A percentile compares a stretch with the other conserved stretches of the same genome.
These are phyloP conservation scores for Phrynocephalus vlangalii DNA, from an alignment of 2,797 vertebrate genomes.

Conservation along the genomic window DNA sequence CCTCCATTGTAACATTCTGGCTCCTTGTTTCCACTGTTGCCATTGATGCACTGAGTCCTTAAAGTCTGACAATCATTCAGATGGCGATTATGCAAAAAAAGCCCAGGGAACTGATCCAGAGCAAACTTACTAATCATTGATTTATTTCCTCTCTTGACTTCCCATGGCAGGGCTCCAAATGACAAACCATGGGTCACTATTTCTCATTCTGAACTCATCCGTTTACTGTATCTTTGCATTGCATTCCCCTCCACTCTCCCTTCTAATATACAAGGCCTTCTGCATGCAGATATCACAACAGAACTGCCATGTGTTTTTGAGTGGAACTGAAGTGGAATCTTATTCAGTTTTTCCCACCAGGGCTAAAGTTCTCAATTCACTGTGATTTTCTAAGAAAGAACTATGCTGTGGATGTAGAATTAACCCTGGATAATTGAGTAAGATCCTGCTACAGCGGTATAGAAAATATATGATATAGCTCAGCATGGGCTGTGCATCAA, in stretches of 20 bases:
- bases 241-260: background rate
- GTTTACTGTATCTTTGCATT: conserved; percentile 14
- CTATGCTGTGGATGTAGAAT: background rate
- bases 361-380: background rate
- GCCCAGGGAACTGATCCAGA: conserved; percentile 56
- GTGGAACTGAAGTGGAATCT: background rate
- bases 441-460: background rate
- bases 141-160: conserved; percentile 60
- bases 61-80: conserved; percentile 48
- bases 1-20: conserved; percentile 35
- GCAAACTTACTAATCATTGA: conserved; percentile 51
- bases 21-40: conserved; percentile 38
- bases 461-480: background rate
- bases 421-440: background rate
- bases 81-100: conserved; percentile 36
- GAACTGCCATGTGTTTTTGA: background rate
- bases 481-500: background rate
- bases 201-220: conserved; percentile 45
- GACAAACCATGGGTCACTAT: conserved; percentile 17
- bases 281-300: conserved; percentile 35
- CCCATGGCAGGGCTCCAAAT: conserved; percentile 18
- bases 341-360: background rate
- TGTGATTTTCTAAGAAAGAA: background rate
- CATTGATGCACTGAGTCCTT: conserved; percentile 4
- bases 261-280: background rate